phyloP scores from a whole-genome alignment of 1,140 invertebrate genomes.

The Diachasmimorpha longicaudata region DNA sequence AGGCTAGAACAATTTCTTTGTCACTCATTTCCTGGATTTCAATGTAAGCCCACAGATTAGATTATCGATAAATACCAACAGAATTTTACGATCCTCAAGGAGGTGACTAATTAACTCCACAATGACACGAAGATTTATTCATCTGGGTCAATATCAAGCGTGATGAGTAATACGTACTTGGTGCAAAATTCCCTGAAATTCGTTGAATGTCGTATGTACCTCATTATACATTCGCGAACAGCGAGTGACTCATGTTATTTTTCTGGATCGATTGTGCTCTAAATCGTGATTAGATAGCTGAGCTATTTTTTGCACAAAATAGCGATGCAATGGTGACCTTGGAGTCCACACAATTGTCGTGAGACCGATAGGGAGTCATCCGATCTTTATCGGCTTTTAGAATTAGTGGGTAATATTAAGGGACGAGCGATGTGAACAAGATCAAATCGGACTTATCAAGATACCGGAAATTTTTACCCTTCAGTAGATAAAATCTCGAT shows the following conservation, averaged over 20 bases:
- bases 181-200: neutral
- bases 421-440: too few species aligned
- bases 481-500: too few species aligned
- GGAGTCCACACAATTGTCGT: neutral
- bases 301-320: neutral
- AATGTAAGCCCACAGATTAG: neutral
- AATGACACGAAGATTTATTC: neutral
- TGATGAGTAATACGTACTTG: neutral
- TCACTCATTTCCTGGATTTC: too few species aligned
- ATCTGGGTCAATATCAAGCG: neutral
- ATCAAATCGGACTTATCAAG: too few species aligned
- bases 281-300: neutral
- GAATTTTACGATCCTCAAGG: too few species aligned
- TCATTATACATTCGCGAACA: neutral
- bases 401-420: too few species aligned
- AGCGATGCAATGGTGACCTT: neutral
- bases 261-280: neutral
- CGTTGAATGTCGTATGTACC: neutral
- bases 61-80: neutral
- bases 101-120: neutral
- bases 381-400: too few species aligned
- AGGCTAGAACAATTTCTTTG: too few species aligned
- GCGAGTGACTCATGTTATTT: too few species aligned
- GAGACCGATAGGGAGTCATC: too few species aligned
- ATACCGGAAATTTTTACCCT: too few species aligned